These are phyloP conservation scores for Ormyrus thymus DNA, from an alignment of 2,888 invertebrate genomes.

Conservation along the genomic window DNA sequence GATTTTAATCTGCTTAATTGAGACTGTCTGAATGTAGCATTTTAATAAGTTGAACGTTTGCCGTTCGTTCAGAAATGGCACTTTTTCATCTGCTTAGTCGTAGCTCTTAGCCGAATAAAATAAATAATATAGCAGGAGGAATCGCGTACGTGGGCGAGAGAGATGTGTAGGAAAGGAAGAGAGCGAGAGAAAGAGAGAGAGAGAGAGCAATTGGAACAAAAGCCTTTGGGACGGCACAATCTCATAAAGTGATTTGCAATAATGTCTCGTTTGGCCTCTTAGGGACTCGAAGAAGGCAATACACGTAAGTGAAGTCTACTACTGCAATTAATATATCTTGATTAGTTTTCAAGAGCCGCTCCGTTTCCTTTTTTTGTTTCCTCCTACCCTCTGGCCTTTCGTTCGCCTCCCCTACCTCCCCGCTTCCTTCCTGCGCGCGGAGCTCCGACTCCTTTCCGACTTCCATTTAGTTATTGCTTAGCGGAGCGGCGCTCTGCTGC, in stretches of 20 bases:
- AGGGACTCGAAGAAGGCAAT: constrained; percentile 62
- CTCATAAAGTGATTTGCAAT: constrained; percentile 70
- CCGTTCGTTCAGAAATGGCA: too few relatives aligned
- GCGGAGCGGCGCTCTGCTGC: constrained; percentile 10
- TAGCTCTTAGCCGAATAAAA: constrained; percentile 26
- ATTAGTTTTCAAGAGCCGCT: constrained; percentile 66
- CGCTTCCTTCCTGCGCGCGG: too few relatives aligned
- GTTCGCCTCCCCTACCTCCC: too few relatives aligned
- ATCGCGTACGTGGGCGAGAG: not conserved
- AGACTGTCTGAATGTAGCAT: too few relatives aligned
- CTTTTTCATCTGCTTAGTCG: not conserved
- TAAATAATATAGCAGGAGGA: constrained; percentile 42
- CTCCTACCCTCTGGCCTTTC: constrained; percentile 27
- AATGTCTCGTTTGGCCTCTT: constrained; percentile 64
- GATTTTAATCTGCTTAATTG: too few relatives aligned
- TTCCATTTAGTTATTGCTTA: constrained; percentile 54
- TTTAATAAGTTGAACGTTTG: too few relatives aligned
- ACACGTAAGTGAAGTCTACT: constrained; percentile 67
- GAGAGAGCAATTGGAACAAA: constrained; percentile 50
- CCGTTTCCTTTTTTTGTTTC: constrained; percentile 16
- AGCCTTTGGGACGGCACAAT: constrained; percentile 59
- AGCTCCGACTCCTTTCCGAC: constrained; percentile 26
- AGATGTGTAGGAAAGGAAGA: constrained; percentile 5
- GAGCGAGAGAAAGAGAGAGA: not conserved
- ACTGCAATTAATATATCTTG: constrained; percentile 72